These are phyloP conservation scores for Oegoconia quadripuncta DNA, from an alignment of 2,888 invertebrate species.

Conservation along the genomic window DNA sequence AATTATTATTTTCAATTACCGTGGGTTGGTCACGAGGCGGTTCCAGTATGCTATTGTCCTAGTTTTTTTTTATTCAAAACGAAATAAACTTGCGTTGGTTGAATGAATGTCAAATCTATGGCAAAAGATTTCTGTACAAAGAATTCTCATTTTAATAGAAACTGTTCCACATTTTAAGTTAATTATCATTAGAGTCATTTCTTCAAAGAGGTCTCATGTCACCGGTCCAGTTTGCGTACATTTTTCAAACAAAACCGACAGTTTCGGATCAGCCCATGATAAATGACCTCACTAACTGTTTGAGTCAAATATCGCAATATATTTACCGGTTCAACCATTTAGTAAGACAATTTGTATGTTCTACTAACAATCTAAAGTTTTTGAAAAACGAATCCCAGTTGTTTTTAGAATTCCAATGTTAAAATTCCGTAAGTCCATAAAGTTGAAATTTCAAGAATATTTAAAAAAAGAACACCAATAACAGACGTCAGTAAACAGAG, in stretches of 20 bases:
- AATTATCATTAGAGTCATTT: slow-evolving; percentile 1
- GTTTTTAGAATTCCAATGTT: slow-evolving; percentile 31
- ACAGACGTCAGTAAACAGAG: slow-evolving; percentile 62
- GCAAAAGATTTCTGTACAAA: not conserved
- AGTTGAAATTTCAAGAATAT: slow-evolving; percentile 18
- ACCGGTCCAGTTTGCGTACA: slow-evolving; percentile 39
- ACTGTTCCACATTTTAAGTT: no score
- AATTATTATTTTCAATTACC: slow-evolving; percentile 74
- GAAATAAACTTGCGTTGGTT: slow-evolving; percentile 16
- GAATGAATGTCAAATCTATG: slow-evolving; percentile 1
- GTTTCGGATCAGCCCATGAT: slow-evolving; percentile 57
- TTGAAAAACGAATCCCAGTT: slow-evolving; percentile 24
- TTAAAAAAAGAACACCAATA: slow-evolving; percentile 42
- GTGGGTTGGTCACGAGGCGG: slow-evolving; percentile 47
- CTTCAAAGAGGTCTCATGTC: slow-evolving; percentile 30
- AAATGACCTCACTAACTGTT: slow-evolving; percentile 59
- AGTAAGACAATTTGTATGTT: slow-evolving; percentile 47
- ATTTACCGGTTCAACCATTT: slow-evolving; percentile 48
- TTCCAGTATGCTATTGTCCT: slow-evolving; percentile 51
- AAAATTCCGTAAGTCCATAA: slow-evolving; percentile 17
- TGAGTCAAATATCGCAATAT: slow-evolving; percentile 54
- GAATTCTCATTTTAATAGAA: no score
- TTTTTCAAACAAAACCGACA: slow-evolving; percentile 60
- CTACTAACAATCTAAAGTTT: slow-evolving; percentile 13
- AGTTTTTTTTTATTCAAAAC: slow-evolving; percentile 51